phyloP scores from a whole-genome alignment of 2,888 invertebrate species.

The Macaria notata region DNA sequence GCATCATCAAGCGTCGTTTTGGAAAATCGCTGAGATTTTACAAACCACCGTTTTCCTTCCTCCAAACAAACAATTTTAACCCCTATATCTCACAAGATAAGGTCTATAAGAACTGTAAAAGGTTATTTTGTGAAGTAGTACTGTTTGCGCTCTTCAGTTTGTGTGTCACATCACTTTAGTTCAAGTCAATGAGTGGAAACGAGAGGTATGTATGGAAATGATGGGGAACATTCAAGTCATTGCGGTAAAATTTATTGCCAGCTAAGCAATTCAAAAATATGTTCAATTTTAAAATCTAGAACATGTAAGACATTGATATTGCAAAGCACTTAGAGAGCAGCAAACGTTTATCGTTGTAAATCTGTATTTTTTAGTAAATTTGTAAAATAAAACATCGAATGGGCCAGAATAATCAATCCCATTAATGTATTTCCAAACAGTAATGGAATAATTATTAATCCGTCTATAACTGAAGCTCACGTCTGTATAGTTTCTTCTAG shows the following conservation, averaged over 20 bases:
- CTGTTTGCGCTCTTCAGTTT: conserved; percentile 52
- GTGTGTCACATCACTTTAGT: conserved; percentile 47
- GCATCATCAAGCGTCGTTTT: conserved; percentile 43
- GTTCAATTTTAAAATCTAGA: no score
- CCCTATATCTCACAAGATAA: conserved; percentile 35
- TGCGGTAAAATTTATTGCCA: background rate
- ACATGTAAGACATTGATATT: no score
- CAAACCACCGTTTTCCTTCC: background rate
- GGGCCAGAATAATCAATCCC: conserved; percentile 1
- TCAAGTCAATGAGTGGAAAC: conserved; percentile 42
- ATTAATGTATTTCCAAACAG: conserved; percentile 27
- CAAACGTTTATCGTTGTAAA: no score
- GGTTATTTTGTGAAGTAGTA: conserved; percentile 26
- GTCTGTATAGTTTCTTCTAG: conserved; percentile 16
- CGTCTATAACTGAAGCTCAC: conserved; percentile 48
- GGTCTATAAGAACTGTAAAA: conserved; percentile 9
- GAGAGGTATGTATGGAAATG: conserved; percentile 28
- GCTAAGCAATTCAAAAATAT: background rate
- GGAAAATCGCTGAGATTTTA: conserved; percentile 48
- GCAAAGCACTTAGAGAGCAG: no score
- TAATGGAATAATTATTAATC: conserved; percentile 64
- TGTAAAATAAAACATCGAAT: no score
- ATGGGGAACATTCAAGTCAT: conserved; percentile 5
- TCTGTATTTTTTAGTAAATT: no score
- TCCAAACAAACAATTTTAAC: conserved; percentile 16